These are phyloP conservation scores for Drosophila kepulauana DNA, from an alignment of 1,140 invertebrate species.

Conservation along the genomic window DNA sequence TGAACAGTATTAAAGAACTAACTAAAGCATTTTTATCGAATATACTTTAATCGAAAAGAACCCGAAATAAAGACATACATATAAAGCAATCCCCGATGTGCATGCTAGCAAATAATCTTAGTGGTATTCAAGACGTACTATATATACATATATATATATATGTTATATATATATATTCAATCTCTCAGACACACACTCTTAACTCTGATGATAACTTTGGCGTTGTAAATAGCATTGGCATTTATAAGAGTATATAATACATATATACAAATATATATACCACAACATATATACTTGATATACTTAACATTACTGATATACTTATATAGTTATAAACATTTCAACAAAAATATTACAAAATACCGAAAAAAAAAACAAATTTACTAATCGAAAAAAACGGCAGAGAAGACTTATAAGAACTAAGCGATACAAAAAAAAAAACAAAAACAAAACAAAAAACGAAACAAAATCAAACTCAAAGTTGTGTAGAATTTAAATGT, in stretches of 20 bases:
- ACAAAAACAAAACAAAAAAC: slow-evolving; percentile 11
- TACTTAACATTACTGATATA: slow-evolving; percentile 26
- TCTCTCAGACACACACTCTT: background rate
- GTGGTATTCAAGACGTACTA: slow-evolving; percentile 8
- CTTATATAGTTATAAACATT: slow-evolving; percentile 21
- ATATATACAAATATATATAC: slow-evolving; percentile 17
- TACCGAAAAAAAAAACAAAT: slow-evolving; percentile 19
- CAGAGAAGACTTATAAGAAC: slow-evolving; percentile 72
- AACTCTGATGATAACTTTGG: slow-evolving; percentile 21
- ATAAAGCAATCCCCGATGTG: background rate
- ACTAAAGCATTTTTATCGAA: slow-evolving; percentile 56
- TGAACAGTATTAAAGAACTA: slow-evolving; percentile 66
- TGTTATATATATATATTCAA: no score
- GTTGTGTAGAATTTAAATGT: slow-evolving; percentile 73
- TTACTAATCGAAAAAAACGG: slow-evolving; percentile 44
- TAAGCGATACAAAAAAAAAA: slow-evolving; percentile 50
- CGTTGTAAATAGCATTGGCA: slow-evolving; percentile 70
- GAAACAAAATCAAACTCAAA: slow-evolving; percentile 74
- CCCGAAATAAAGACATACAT: background rate
- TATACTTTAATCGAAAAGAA: slow-evolving; percentile 14
- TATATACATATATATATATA: no score
- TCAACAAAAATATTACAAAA: background rate
- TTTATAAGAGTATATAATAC: slow-evolving; percentile 25
- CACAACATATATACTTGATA: slow-evolving; percentile 9
- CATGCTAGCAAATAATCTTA: slow-evolving; percentile 28